phyloP scores from a whole-genome alignment of 2,888 invertebrate genomes.

The Sinhomidia bicolor region DNA sequence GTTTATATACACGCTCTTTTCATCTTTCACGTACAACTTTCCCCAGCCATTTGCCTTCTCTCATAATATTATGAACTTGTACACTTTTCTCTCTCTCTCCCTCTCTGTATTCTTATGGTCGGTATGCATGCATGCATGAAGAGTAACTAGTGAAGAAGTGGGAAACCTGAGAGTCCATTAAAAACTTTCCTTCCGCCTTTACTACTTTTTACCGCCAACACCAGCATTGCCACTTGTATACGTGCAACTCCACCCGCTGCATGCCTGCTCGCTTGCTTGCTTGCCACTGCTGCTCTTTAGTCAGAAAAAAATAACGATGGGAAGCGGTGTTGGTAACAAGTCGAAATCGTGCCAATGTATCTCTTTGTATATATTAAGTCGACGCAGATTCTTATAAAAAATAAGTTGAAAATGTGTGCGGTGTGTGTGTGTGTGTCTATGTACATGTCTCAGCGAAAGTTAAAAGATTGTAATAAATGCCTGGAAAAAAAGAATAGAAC shows the following conservation, averaged over 20 bases:
- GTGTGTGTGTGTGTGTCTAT: not conserved
- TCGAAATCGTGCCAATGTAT: not conserved
- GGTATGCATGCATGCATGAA: constrained; percentile 44
- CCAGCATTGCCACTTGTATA: not conserved
- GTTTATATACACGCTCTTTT: no score
- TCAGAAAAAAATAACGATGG: constrained; percentile 13
- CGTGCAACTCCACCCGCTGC: not conserved
- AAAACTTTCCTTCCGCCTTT: constrained; percentile 58
- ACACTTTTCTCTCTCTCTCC: not conserved
- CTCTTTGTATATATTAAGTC: not conserved
- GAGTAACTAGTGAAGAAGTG: constrained; percentile 49
- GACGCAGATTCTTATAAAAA: not conserved
- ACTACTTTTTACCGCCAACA: constrained; percentile 22
- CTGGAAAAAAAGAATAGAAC: constrained; percentile 2
- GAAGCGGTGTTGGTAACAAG: constrained; percentile 22
- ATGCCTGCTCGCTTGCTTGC: no score
- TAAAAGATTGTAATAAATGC: constrained; percentile 30
- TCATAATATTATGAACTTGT: not conserved
- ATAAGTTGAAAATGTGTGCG: not conserved
- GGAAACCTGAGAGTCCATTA: constrained; percentile 56
- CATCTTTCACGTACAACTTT: no score
- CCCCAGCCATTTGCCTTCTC: not conserved
- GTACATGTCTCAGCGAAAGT: not conserved
- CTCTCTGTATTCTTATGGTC: not conserved
- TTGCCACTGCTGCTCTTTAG: not conserved